Evolutionary conservation across 2,888 invertebrate genomes (phyloP), one percentile per base, ranked within the genome.

Genomic region (Pollenia griseotomentosa): DNA sequence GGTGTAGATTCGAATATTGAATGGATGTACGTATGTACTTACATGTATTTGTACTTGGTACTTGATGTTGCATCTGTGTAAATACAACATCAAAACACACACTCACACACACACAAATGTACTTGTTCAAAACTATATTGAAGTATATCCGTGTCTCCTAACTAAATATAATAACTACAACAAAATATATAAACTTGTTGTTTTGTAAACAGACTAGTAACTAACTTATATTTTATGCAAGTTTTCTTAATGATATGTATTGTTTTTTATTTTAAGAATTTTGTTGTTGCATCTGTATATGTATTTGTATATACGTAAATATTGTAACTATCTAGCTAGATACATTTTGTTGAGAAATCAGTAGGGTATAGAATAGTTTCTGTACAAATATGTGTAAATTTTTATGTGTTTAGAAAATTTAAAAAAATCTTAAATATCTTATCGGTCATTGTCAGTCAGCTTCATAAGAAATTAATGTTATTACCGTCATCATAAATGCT

Each of bases 61-160:
- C 23, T 77, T 55, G 16, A 55, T 75, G 74, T 65, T 55, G 53
- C 14, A 77, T 65, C 51, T 55, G 61, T 55, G 61, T 65, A 53
- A 77, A 53, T 55, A 44, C 2, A 33, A n/a, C 12, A 68, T 53
- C 16, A 10, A 33, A n/a, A 8, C 16, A 51, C 6, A 11, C 2
- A 42, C 23, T 23, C 23, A 51, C 12, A 12, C n/a, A 16, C 33
- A 16, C 16, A n/a, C 19, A 14, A 12, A 40, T 53, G 40, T 42
- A 11, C 12, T 2, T 53, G 1, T 53, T 23, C 10, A 23, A 19
- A 48, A n/a, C 2, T 23, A 8, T 3, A 14, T 48, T n/a, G n/a
- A n/a, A n/a, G 46, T 23, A 19, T 46, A 3, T 23, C 4, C 6
- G 19, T 19, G 48, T 68, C 23, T 68, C 9, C 12, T 51, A 33